Percentiles rank a stretch among this genome's conserved stretches.
Evolutionary conservation across 2,113 vertebrate species (phyloP).

Genomic region (Prunella fulvescens): DNA sequence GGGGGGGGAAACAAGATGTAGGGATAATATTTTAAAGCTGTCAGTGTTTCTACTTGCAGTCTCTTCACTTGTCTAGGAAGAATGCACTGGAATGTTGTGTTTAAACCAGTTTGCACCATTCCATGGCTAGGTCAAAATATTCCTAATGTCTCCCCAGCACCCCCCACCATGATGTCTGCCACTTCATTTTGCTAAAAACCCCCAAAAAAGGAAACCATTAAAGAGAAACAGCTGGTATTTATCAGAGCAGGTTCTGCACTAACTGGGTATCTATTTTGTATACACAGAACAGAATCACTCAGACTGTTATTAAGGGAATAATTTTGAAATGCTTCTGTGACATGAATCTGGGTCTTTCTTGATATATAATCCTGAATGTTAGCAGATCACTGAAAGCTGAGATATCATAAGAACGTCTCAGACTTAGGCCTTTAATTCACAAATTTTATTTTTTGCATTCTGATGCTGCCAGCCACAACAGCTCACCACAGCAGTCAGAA

Average conservation of each 20-base stretch:
- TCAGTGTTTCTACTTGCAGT: neutral
- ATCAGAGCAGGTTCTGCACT: neutral
- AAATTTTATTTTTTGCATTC: neutral
- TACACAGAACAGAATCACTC: neutral
- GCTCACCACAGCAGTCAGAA: slow-evolving; percentile 13
- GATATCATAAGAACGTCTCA: neutral
- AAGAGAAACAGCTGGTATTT: neutral
- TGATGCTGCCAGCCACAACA: neutral
- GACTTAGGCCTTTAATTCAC: slow-evolving; percentile 3
- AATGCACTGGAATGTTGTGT: neutral
- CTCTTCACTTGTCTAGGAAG: neutral
- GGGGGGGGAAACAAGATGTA: rapidly evolving
- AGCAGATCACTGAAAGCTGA: slow-evolving; percentile 19
- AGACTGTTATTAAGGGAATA: neutral
- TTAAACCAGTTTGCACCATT: neutral
- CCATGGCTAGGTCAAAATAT: neutral
- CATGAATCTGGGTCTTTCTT: neutral
- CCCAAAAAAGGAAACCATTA: neutral
- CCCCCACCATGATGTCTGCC: neutral
- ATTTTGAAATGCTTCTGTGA: neutral
- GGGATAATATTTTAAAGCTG: neutral
- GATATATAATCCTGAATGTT: neutral
- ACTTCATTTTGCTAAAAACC: neutral
- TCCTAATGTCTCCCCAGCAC: neutral
- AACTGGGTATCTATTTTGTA: neutral